Evolutionary conservation across 64 coral and sea anemone species (phyloP).

Genomic region (Montipora efflorescens): DNA sequence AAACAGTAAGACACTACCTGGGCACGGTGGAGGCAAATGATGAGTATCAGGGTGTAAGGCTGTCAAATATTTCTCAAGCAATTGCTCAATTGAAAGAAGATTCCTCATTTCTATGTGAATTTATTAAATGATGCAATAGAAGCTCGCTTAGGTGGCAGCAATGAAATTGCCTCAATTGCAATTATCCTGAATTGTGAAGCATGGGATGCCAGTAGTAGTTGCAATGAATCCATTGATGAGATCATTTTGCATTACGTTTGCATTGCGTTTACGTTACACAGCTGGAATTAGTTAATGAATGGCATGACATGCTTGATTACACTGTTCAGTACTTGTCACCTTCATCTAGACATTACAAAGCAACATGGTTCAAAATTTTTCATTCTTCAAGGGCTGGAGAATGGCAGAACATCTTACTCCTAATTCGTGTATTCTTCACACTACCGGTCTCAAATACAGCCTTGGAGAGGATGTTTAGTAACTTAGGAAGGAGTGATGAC

Average conservation of each 20-base stretch:
- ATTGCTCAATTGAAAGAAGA: no score
- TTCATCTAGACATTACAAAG: constrained; percentile 40
- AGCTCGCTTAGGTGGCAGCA: no score
- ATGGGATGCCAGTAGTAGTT: no score
- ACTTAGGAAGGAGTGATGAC: no score
- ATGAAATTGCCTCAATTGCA: neutral
- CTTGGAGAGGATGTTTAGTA: constrained; percentile 64
- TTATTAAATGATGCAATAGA: no score
- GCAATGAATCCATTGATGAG: neutral
- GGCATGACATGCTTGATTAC: constrained; percentile 65
- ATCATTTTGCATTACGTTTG: constrained; percentile 11
- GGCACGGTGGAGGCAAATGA: no score
- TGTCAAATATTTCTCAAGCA: no score
- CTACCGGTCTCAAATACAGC: constrained; percentile 58
- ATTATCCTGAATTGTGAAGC: neutral
- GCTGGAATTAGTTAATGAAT: constrained; percentile 42
- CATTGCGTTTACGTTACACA: constrained; percentile 45
- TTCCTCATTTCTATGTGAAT: no score
- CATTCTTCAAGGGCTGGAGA: no score
- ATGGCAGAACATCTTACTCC: constrained; percentile 52
- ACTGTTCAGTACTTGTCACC: constrained; percentile 37
- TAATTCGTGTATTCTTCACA: constrained; percentile 24
- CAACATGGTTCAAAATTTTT: no score
- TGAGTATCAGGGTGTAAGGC: no score
- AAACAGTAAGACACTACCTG: no score